Evolutionary conservation across 2,113 vertebrate species (phyloP).

Genomic region (Melospiza melodia): DNA sequence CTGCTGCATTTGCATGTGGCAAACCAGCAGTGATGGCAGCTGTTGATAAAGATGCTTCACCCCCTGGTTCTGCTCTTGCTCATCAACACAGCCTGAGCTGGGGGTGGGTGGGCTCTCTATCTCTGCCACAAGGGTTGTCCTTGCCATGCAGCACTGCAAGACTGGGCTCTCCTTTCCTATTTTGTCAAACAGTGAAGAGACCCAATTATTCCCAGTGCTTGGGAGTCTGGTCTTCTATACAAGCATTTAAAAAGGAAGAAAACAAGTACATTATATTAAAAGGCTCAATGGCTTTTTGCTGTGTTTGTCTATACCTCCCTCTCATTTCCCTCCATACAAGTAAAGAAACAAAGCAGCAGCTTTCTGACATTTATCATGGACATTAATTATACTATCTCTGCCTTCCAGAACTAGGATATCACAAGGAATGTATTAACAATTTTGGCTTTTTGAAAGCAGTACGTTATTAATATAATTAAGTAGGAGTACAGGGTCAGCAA

Average conservation of each 20-base stretch:
- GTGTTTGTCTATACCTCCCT: background rate
- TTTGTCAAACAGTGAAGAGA: constrained; percentile 17
- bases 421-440: constrained; percentile 43
- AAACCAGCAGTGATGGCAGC: constrained; percentile 16
- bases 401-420: constrained; percentile 57
- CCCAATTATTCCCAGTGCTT: constrained; percentile 32
- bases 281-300: background rate
- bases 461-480: constrained; percentile 54
- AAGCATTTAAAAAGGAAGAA: background rate
- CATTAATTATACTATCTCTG: constrained; percentile 65
- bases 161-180: background rate
- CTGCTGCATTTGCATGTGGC: constrained; percentile 21
- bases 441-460: constrained; percentile 51
- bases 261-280: background rate
- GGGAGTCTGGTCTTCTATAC: constrained; percentile 12
- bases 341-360: constrained; percentile 48
- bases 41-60: constrained; percentile 59
- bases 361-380: constrained; percentile 47
- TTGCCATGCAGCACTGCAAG: background rate
- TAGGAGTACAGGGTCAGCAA: constrained; percentile 51
- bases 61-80: constrained; percentile 43
- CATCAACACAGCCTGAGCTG: background rate
- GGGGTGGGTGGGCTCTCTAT: constrained; percentile 9
- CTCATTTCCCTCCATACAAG: background rate
- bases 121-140: constrained; percentile 37